Evolutionary conservation across 2,888 invertebrate species (phyloP).

Genomic region (Synanthedon tipuliformis): DNA sequence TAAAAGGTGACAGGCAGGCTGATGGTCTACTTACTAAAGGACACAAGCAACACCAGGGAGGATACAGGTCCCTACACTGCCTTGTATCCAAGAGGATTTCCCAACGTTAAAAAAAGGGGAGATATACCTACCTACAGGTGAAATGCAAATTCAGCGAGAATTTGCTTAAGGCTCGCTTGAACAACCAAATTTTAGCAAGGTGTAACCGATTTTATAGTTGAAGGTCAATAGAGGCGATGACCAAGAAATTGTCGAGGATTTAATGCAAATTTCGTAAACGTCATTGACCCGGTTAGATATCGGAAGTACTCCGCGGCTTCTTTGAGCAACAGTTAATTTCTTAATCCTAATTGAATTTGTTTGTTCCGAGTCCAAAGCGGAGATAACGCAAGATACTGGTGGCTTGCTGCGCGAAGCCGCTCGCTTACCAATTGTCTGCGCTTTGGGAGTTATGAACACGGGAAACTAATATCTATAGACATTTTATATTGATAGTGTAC

Average conservation of each 20-base stretch:
- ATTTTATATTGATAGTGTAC: constrained; percentile 30
- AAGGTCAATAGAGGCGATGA: not conserved
- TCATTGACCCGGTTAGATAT: constrained; percentile 39
- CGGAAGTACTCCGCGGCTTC: constrained; percentile 43
- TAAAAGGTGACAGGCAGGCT: too few relatives aligned
- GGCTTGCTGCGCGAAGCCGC: constrained; percentile 17
- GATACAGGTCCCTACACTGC: too few relatives aligned
- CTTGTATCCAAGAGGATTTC: too few relatives aligned
- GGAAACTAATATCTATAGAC: constrained; percentile 33
- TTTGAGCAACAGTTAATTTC: constrained; percentile 56
- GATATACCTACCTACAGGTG: too few relatives aligned
- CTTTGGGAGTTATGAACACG: constrained; percentile 11
- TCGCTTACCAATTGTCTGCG: constrained; percentile 38
- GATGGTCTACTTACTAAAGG: too few relatives aligned
- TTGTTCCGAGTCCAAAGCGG: constrained; percentile 41
- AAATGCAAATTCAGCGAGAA: too few relatives aligned
- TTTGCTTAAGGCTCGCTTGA: too few relatives aligned
- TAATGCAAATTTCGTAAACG: constrained; percentile 38
- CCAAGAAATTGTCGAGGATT: constrained; percentile 16
- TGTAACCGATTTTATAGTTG: not conserved
- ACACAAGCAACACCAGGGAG: too few relatives aligned
- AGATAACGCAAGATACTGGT: constrained; percentile 38
- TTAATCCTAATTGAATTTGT: constrained; percentile 69
- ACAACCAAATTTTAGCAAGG: too few relatives aligned
- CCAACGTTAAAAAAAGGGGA: too few relatives aligned